Base-by-base conservation (phyloP, 1,140 invertebrate species). In the Zaprionus vittiger region DNA sequence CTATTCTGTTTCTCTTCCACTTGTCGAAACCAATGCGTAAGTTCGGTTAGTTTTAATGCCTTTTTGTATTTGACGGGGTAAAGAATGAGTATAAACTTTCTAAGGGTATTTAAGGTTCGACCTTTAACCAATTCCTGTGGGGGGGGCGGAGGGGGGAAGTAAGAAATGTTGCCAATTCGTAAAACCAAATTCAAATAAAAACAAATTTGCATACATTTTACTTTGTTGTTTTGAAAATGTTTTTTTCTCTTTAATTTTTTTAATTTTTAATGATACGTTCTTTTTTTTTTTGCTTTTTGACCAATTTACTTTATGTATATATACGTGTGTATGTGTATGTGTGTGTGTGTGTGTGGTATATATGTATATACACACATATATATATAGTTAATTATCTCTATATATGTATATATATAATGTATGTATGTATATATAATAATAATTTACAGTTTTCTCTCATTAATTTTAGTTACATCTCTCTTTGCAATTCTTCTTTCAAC, bases 191-290 rank as follows among this genome's bases (percentile, higher is more conserved):
- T 28, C 69, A 87, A 87, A 89, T 84, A 73, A 87, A 87, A 87
- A 87, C 84, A 83, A 86, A 76, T 89, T 89, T 89, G 11, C 37
- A 59, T 37, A 73, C 73, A 77, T 74, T 78, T 74, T 87, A 80
- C 63, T 82, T 79, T 79, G 68, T 71, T 71, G 67, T 73, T 89
- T 89, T 81, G 78, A 89, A 84, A 89, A 83, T 83, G 64, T 80
- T 76, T 78, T 63, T 63, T 68, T 80, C 79, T 77, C 20, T 80
- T 78, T 80, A 67, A 31, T 73, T 64, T 59, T 59, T 66, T 70
- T 67, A 74, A 77, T 60, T 83, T 80, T 73, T 83, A 67, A 77
- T 87, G 78, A 80, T 87, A 80, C 77, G 84, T 83, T 87, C 62
- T 77, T 71, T 57, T 70, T 22, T 22, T 79, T 69, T 66, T 71